Evolutionary conservation across 2,113 vertebrate species (phyloP).

Genomic region (Thalassoma bifasciatum): DNA sequence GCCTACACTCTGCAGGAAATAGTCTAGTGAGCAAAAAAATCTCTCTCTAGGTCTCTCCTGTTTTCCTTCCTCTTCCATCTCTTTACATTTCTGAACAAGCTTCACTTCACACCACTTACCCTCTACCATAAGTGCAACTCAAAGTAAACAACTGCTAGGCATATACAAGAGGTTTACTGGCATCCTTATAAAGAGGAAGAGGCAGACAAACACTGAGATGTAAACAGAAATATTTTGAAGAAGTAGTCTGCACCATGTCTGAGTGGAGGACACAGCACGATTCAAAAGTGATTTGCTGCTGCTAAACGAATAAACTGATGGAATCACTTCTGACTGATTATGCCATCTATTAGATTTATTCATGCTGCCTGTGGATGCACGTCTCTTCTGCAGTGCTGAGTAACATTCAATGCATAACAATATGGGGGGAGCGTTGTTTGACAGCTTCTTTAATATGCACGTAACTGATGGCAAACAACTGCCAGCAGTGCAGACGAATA

Average conservation of each 20-base stretch:
- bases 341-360: neutral
- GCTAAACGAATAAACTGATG: neutral
- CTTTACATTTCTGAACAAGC: conserved; percentile 1
- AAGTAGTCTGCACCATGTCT: neutral
- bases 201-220: neutral
- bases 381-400: neutral
- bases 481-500: neutral
- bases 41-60: neutral
- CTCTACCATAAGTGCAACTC: neutral
- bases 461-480: conserved; percentile 18
- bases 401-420: neutral
- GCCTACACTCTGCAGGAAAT: neutral
- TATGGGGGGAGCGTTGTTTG: neutral
- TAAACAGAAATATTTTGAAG: neutral
- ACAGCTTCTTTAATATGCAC: conserved; percentile 10
- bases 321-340: conserved; percentile 7
- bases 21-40: neutral
- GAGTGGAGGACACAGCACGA: neutral
- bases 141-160: neutral
- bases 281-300: neutral
- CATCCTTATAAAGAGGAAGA: neutral
- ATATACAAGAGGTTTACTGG: conserved; percentile 1
- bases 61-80: neutral
- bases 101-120: neutral
- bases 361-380: neutral